Evolutionary conservation across 1,140 invertebrate genomes (phyloP), one percentile per base, ranked within the genome.

Genomic region (Trichonephila inaurata): DNA sequence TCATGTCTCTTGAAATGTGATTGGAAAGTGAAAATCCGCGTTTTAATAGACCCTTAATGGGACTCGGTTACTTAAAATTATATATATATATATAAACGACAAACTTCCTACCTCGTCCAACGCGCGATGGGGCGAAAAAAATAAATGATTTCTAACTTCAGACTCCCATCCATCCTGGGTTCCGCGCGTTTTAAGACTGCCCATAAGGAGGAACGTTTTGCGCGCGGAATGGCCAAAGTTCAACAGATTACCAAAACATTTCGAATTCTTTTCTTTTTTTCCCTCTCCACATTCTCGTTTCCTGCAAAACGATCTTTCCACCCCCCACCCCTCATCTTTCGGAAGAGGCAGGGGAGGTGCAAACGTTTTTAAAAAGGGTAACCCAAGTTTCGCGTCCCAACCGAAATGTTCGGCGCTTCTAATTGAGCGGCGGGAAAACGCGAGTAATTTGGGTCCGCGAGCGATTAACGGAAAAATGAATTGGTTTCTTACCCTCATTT

Each of bases 401-500:
- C 19, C 64, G 64, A 69, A 89, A 89, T 69, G 28, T 87, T 69
- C 33, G 88, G 44, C 88, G 58, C 51, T 89, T 89, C 88, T 89
- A 89, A 89, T 89, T 89, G 88, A 89, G 72, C 72, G 19, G 62
- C 19, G 69, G 24, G 69, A 24, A 40, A 58, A 40, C 40, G 12
- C 24, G 21, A n/a, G 40, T 89, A 33, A n/a, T 66, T 61, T 61
- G n/a, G 10, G 51, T 51, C 51, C 51, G 58, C 28, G 40, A 89
- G 64, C 88, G 88, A 89, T 89, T 89, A 89, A 77, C 64, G 88
- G 88, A 77, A 77, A 89, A 89, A 89, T 89, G 88, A 89, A 89
- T 89, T 89, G 88, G 28, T 51, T 89, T 89, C 66, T 77, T 89
- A 66, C 88, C 44, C 18, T 89, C 87, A 89, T 89, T 89, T 89